phyloP scores from a whole-genome alignment of 2,113 vertebrate genomes.

The Oceanodroma tethys region DNA sequence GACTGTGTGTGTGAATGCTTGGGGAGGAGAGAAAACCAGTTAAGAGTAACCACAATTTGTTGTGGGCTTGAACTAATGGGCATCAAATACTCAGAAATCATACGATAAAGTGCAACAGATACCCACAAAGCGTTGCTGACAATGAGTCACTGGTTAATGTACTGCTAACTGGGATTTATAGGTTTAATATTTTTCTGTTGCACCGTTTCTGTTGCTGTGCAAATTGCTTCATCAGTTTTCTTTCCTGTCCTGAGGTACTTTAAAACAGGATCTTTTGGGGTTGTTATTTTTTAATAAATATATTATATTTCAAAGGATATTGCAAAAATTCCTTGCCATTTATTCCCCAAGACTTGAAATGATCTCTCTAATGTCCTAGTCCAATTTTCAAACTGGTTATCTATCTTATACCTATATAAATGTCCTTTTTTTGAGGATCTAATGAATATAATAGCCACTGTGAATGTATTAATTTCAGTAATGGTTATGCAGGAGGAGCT shows the following conservation, averaged over 20 bases:
- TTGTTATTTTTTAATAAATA: neutral
- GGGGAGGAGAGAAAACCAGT: neutral
- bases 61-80: neutral
- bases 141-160: neutral
- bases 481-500: neutral
- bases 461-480: neutral
- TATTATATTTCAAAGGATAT: neutral
- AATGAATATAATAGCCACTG: neutral
- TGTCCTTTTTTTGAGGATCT: neutral
- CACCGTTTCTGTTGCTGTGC: neutral
- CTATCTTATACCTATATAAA: neutral
- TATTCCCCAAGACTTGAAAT: neutral
- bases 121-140: neutral
- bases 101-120: neutral
- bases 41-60: neutral
- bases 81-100: neutral
- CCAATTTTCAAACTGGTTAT: neutral
- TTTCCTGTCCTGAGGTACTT: neutral
- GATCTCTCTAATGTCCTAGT: neutral
- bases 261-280: neutral
- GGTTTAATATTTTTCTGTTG: constrained; percentile 36
- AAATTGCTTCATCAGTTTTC: neutral
- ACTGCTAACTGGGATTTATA: constrained; percentile 30
- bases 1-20: accelerated
- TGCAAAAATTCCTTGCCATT: neutral